These are phyloP conservation scores for Neolamprologus tretocephalus DNA, from an alignment of 2,113 vertebrate genomes.

Conservation along the genomic window DNA sequence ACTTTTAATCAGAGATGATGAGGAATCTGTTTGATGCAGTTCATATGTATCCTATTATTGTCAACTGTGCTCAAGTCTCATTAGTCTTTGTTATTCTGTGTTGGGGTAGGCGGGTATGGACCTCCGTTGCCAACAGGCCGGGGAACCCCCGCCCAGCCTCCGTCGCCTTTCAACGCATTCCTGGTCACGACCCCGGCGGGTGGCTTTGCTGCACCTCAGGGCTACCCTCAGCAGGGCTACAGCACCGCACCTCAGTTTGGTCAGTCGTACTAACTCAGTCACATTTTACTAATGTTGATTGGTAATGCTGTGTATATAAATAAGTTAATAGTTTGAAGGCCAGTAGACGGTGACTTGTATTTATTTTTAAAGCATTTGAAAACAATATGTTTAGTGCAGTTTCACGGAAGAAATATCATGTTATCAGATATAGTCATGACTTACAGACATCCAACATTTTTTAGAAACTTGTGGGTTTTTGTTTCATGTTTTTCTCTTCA, in stretches of 20 bases:
- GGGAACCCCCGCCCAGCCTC: constrained; percentile 86
- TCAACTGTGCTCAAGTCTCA: background rate
- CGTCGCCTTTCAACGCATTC: constrained; percentile 92
- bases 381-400: background rate
- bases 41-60: background rate
- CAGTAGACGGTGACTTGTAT: background rate
- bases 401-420: constrained; percentile 5
- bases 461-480: background rate
- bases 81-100: background rate
- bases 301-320: background rate
- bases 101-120: constrained; percentile 82
- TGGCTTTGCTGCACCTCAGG: constrained; percentile 91
- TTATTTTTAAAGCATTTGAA: background rate
- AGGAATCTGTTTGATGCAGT: background rate
- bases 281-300: background rate
- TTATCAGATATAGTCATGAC: constrained; percentile 32
- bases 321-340: background rate
- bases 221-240: constrained; percentile 90
- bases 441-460: background rate
- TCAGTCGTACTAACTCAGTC: constrained; percentile 66
- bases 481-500: background rate
- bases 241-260: constrained; percentile 93
- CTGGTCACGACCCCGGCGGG: constrained; percentile 87
- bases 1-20: background rate
- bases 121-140: constrained; percentile 82